A percentile compares a stretch with the other conserved stretches of the same genome.
These are phyloP conservation scores for Drosophila anomalipes DNA, from an alignment of 2,888 invertebrate species.

Conservation along the genomic window DNA sequence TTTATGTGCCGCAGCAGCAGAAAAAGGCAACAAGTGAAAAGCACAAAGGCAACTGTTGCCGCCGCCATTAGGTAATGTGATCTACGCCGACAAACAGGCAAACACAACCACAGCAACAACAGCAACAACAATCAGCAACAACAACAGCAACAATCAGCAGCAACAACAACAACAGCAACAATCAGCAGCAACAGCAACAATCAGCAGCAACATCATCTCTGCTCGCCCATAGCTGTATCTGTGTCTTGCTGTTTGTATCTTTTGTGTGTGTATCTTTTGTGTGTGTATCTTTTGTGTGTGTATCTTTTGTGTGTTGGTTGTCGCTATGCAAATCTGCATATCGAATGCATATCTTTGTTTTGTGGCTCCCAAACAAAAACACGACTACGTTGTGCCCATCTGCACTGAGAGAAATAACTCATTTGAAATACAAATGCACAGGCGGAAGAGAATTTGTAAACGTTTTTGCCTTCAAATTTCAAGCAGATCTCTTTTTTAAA, in stretches of 20 bases:
- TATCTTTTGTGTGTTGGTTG: slow-evolving; percentile 11
- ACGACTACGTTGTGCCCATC: slow-evolving; percentile 8
- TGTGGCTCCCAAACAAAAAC: slow-evolving; percentile 41
- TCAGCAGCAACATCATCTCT: slow-evolving; percentile 37
- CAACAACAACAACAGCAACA: slow-evolving; percentile 42
- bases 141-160: slow-evolving; percentile 23
- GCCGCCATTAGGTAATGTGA: slow-evolving; percentile 75
- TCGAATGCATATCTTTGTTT: slow-evolving; percentile 69
- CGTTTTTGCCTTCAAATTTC: neutral
- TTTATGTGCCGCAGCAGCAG: slow-evolving; percentile 31
- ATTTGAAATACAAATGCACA: neutral
- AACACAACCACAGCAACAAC: slow-evolving; percentile 27
- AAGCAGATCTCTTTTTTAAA: neutral
- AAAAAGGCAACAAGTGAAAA: slow-evolving; percentile 58
- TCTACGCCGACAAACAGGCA: slow-evolving; percentile 46
- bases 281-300: slow-evolving; percentile 23
- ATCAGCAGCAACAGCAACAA: slow-evolving; percentile 1
- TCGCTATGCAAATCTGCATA: slow-evolving; percentile 70
- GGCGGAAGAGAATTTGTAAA: neutral
- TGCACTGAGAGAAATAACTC: slow-evolving; percentile 3
- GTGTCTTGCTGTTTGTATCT: slow-evolving; percentile 13
- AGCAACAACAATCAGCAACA: neutral
- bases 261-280: slow-evolving; percentile 23
- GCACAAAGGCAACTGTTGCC: slow-evolving; percentile 59
- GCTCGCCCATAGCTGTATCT: slow-evolving; percentile 14